These are phyloP conservation scores for Myxocyprinus asiaticus DNA, from an alignment of 2,113 vertebrate species.

Conservation along the genomic window DNA sequence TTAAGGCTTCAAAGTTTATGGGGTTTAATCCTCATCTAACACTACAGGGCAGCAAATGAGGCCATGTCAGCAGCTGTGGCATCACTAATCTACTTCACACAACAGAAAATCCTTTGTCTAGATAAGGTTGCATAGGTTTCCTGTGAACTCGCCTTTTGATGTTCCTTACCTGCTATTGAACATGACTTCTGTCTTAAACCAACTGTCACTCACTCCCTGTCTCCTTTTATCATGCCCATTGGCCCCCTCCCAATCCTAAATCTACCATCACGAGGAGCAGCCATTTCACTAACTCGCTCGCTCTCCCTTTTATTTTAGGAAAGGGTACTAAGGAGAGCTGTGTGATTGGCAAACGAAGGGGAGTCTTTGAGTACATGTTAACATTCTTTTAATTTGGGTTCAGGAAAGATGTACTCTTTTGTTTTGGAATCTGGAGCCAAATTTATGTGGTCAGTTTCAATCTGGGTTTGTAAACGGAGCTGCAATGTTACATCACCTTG, in stretches of 20 bases:
- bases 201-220: slow-evolving; percentile 78
- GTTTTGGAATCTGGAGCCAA: slow-evolving; percentile 15
- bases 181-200: slow-evolving; percentile 79
- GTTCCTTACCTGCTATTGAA: slow-evolving; percentile 78
- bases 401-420: slow-evolving; percentile 35
- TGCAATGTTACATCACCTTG: slow-evolving; percentile 48
- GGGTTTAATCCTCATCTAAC: slow-evolving; percentile 77
- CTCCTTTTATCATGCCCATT: slow-evolving; percentile 78
- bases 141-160: slow-evolving; percentile 80
- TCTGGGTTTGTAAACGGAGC: slow-evolving; percentile 39
- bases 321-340: slow-evolving; percentile 40
- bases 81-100: slow-evolving; percentile 77
- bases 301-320: slow-evolving; percentile 58
- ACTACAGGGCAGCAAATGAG: slow-evolving; percentile 74
- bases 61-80: slow-evolving; percentile 73
- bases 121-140: slow-evolving; percentile 72
- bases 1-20: slow-evolving; percentile 83
- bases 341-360: slow-evolving; percentile 43
- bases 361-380: slow-evolving; percentile 5
- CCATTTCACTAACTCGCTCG: no score
- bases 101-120: slow-evolving; percentile 79
- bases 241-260: slow-evolving; percentile 49
- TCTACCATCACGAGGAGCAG: no score
- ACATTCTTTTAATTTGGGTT: slow-evolving; percentile 30
- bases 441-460: slow-evolving; percentile 27